phyloP scores from a whole-genome alignment of 2,113 vertebrate species.

The Willisornis vidua region DNA sequence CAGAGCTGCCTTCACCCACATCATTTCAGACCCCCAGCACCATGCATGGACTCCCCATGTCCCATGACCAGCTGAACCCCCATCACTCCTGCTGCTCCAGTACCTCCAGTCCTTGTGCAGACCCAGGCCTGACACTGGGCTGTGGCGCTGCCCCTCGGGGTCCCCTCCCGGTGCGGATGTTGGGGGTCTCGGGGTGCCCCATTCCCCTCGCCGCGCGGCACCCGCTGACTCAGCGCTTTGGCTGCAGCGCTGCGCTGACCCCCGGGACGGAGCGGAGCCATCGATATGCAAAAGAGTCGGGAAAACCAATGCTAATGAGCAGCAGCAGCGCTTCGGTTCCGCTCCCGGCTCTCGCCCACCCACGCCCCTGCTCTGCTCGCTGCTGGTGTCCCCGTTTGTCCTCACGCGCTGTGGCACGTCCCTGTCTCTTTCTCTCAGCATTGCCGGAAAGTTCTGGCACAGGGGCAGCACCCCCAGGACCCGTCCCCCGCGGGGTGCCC shows the following conservation, averaged over 20 bases:
- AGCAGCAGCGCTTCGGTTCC: not conserved
- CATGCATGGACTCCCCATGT: fast-evolving
- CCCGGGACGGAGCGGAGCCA: not conserved
- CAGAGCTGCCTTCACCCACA: not conserved
- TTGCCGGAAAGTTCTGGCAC: not conserved
- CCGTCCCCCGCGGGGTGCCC: fast-evolving
- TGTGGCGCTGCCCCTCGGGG: not conserved
- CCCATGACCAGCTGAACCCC: fast-evolving
- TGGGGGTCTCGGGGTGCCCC: not conserved
- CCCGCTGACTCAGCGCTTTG: not conserved
- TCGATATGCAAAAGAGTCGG: not conserved
- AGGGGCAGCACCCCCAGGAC: fast-evolving
- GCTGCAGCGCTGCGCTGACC: not conserved
- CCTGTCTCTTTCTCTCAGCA: not conserved
- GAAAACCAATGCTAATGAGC: conserved; percentile 35
- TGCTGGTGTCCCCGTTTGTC: not conserved
- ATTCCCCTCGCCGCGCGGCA: not conserved
- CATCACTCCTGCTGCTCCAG: fast-evolving
- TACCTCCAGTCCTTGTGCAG: not conserved
- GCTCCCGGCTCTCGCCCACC: not conserved
- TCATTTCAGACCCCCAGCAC: not conserved
- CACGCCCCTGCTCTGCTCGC: not conserved
- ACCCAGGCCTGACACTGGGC: not conserved
- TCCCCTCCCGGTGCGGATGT: not conserved
- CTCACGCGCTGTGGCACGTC: fast-evolving